These are phyloP conservation scores for Dromius quadrimaculatus DNA, from an alignment of 2,888 invertebrate genomes.

Conservation along the genomic window DNA sequence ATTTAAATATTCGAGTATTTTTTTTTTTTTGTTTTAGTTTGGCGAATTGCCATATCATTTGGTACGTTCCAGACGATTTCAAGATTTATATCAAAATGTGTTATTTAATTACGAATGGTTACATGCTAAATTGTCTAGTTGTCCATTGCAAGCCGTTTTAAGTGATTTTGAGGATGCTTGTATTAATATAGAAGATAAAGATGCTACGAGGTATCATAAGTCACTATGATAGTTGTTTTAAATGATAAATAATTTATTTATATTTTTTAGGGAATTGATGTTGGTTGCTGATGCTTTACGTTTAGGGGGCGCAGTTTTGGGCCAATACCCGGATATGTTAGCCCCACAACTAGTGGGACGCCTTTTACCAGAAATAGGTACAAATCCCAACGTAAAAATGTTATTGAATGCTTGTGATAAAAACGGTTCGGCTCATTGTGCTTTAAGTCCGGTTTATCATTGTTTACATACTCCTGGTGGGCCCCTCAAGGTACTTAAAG, in stretches of 20 bases:
- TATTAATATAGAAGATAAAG: slow-evolving; percentile 82
- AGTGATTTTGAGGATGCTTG: slow-evolving; percentile 97
- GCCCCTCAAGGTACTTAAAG: slow-evolving; percentile 93
- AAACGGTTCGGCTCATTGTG: slow-evolving; percentile 89
- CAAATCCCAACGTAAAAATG: slow-evolving; percentile 85
- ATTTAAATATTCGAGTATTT: slow-evolving; percentile 4
- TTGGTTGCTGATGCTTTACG: slow-evolving; percentile 93
- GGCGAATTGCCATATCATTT: slow-evolving; percentile 96
- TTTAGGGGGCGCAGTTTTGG: slow-evolving; percentile 93
- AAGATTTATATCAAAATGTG: slow-evolving; percentile 91
- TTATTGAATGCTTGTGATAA: slow-evolving; percentile 91
- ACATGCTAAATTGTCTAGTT: slow-evolving; percentile 94
- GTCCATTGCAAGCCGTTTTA: slow-evolving; percentile 93
- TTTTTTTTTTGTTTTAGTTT: slow-evolving; percentile 72
- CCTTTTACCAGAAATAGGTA: slow-evolving; percentile 89
- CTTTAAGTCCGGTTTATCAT: slow-evolving; percentile 92
- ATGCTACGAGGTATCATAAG: slow-evolving; percentile 76
- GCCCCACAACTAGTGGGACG: slow-evolving; percentile 94
- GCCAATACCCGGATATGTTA: slow-evolving; percentile 93
- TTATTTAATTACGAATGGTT: slow-evolving; percentile 98
- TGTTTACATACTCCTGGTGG: slow-evolving; percentile 99
- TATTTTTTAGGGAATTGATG: slow-evolving; percentile 81
- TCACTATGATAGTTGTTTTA: background rate
- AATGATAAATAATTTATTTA: background rate
- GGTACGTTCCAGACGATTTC: slow-evolving; percentile 89